These are phyloP conservation scores for Papilio aristodemus DNA, from an alignment of 1,140 invertebrate species.

Conservation along the genomic window DNA sequence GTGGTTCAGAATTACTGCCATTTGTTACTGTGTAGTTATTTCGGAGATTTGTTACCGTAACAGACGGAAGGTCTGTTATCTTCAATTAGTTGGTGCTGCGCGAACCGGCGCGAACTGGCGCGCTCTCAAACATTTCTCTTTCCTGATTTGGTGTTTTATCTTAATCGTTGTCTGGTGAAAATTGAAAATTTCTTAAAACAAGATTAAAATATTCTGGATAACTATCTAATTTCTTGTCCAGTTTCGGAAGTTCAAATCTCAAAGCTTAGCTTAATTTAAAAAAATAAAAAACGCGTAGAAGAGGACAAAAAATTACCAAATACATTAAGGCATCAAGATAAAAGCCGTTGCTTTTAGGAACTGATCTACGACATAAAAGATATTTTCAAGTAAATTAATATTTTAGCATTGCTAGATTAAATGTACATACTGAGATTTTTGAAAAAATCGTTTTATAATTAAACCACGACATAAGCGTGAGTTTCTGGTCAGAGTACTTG, in stretches of 20 bases:
- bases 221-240: background rate
- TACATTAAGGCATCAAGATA: no score
- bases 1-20: slow-evolving; percentile 38
- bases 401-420: no score
- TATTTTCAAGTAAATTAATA: no score
- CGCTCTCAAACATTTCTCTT: slow-evolving; percentile 1
- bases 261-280: no score
- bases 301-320: no score
- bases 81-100: slow-evolving; percentile 38
- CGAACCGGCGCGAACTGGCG: background rate
- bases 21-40: slow-evolving; percentile 41
- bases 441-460: no score
- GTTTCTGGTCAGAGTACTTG: no score
- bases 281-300: no score
- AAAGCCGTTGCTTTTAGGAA: no score
- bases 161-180: background rate
- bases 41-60: slow-evolving; percentile 39
- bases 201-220: background rate
- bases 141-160: slow-evolving; percentile 7
- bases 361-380: no score
- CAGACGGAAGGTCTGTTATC: slow-evolving; percentile 31
- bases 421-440: no score
- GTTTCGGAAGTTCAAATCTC: background rate
- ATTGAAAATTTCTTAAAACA: background rate
- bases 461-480: no score